Evolutionary conservation across 2,113 vertebrate genomes (phyloP).

Genomic region (Cavia porcellus): DNA sequence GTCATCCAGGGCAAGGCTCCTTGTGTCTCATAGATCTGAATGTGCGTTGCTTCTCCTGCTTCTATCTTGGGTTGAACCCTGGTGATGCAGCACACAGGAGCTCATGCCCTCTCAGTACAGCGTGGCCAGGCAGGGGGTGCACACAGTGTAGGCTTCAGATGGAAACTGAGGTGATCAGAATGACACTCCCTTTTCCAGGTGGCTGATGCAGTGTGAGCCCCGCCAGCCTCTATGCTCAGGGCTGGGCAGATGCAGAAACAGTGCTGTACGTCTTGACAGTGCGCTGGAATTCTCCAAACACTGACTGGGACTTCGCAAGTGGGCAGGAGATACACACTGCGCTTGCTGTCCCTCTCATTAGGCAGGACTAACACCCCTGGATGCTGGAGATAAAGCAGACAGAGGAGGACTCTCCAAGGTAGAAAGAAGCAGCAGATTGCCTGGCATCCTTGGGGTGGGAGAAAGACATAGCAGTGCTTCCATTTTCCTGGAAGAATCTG

Average conservation of each 20-base stretch:
- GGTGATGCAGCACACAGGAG: background rate
- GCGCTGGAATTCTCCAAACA: background rate
- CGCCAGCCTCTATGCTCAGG: background rate
- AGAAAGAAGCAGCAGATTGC: background rate
- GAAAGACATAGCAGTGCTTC: no score
- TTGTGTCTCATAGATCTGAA: background rate
- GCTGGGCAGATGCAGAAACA: background rate
- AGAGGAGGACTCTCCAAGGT: background rate
- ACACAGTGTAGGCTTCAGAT: background rate
- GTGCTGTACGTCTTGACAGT: background rate
- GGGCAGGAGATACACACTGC: background rate
- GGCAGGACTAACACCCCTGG: background rate
- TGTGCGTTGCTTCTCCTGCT: background rate
- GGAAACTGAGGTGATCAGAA: background rate
- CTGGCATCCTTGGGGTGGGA: background rate
- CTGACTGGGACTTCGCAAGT: background rate
- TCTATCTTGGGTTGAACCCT: background rate
- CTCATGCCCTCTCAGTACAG: background rate
- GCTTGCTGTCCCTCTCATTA: background rate
- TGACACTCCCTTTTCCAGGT: background rate
- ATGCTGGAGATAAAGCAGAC: background rate
- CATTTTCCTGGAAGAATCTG: background rate
- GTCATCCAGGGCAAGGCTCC: background rate
- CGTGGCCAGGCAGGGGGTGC: background rate
- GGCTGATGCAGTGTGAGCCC: background rate